These are phyloP conservation scores for Listrodromus nycthemerus DNA, from an alignment of 2,888 invertebrate genomes.

Conservation along the genomic window DNA sequence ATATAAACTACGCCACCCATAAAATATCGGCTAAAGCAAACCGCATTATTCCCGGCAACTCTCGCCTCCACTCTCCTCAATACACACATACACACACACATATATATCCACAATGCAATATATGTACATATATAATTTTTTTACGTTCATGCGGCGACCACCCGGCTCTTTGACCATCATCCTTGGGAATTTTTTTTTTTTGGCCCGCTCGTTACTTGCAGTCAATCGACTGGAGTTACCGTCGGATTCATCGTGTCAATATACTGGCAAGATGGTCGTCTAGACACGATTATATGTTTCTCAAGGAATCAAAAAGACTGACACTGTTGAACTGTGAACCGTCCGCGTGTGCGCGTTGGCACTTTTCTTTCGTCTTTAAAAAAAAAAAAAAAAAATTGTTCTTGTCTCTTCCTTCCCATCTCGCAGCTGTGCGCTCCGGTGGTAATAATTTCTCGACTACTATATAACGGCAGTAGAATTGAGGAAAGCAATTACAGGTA, in stretches of 20 bases:
- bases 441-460: slow-evolving; percentile 46
- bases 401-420: slow-evolving; percentile 5
- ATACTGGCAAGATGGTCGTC: slow-evolving; percentile 51
- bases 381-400: no score
- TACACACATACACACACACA: background rate
- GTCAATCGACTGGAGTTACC: background rate
- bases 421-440: slow-evolving; percentile 27
- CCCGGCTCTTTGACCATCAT: background rate
- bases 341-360: background rate
- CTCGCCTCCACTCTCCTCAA: slow-evolving; percentile 55
- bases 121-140: slow-evolving; percentile 48
- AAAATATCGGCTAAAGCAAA: slow-evolving; percentile 69
- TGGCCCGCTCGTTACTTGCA: slow-evolving; percentile 10
- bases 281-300: slow-evolving; percentile 68
- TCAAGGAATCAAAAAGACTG: slow-evolving; percentile 26
- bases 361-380: slow-evolving; percentile 16
- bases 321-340: background rate
- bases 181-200: background rate
- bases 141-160: background rate
- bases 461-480: slow-evolving; percentile 70
- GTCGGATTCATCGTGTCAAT: slow-evolving; percentile 49
- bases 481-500: slow-evolving; percentile 82
- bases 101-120: background rate
- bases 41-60: slow-evolving; percentile 70
- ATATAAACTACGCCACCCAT: slow-evolving; percentile 52